Evolutionary conservation across 2,113 vertebrate genomes (phyloP), one percentile per base, ranked within the genome.

Genomic region (Manacus vitellinus): DNA sequence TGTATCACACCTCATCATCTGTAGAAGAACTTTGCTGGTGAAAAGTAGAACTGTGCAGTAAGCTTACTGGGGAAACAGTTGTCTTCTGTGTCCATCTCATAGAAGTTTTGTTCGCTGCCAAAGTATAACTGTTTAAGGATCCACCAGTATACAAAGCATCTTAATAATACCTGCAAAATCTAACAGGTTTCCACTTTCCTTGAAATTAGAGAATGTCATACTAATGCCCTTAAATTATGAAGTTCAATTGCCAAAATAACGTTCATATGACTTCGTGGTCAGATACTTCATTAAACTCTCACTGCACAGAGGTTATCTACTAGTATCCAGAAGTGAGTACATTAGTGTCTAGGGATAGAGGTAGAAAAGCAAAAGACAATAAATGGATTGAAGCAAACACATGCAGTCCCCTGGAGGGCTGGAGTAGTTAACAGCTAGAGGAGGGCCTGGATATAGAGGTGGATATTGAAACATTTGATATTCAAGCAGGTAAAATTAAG

Each of bases 371-470:
- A 67, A 54, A 72, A 84, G 75, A 95, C 93, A 95, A 94, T 95
- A 96, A 94, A 83, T 92, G 80, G 88, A 92, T 93, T 94, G 94
- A 96, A 91, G 75, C 46, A 97, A 91, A 95, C 80, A 94, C 74
- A 44, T 46, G 56, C 63, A 85, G 88, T 93, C 83, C 89, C 59
- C 83, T 51, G 80, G 85, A 93, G 91, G 92, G 75, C 63, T 88
- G 55, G 78, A 92, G 56, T n/a, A 91, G 78, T 92, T 96, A 95
- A 65, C 74, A 94, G 76, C 66, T 88, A 61, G 84, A 92, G 65
- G 73, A 96, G 75, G 87, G 77, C 76, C 95, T 77, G 73, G 47
- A 61, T 95, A 71, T 89, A 74, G 62, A 94, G 39, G 67, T 94
- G 37, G 27, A 88, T 94, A 87, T 86, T 91, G 91, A 92, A 95